Evolutionary conservation across 2,888 invertebrate genomes (phyloP).

Genomic region (Netelia melanura): DNA sequence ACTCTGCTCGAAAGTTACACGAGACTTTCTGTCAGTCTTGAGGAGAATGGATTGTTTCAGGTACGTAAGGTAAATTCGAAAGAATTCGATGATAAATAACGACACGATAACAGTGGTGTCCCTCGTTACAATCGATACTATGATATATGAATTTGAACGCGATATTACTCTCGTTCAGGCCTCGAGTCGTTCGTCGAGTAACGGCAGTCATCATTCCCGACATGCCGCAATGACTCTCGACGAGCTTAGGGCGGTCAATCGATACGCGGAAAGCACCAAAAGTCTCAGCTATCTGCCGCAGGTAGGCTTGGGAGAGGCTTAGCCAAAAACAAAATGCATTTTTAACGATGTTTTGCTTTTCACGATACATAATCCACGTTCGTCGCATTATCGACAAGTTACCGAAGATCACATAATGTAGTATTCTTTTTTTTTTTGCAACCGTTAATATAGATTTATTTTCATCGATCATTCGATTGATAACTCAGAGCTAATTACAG

Average conservation of each 20-base stretch:
- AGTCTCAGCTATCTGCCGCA: constrained; percentile 96
- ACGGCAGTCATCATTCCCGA: constrained; percentile 89
- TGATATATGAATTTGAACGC: neutral
- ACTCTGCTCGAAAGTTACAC: constrained; percentile 94
- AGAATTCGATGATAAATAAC: neutral
- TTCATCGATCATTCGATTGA: constrained; percentile 56
- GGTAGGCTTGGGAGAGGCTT: constrained; percentile 87
- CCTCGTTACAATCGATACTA: neutral
- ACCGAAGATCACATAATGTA: constrained; percentile 51
- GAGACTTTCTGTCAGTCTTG: constrained; percentile 94
- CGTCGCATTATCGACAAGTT: constrained; percentile 44
- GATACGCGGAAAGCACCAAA: constrained; percentile 96
- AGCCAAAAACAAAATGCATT: constrained; percentile 61
- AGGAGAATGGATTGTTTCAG: constrained; percentile 92
- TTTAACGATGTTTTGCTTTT: constrained; percentile 62
- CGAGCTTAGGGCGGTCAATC: constrained; percentile 93
- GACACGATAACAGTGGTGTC: neutral
- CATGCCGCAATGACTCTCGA: constrained; percentile 92
- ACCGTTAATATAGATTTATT: constrained; percentile 49
- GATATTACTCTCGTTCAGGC: constrained; percentile 70
- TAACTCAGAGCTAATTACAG: constrained; percentile 40
- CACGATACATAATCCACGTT: constrained; percentile 63
- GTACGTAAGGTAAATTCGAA: constrained; percentile 80
- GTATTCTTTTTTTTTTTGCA: constrained; percentile 58
- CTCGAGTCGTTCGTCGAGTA: constrained; percentile 90